Percentiles rank a stretch among this genome's conserved stretches.
Conservation (phyloP, 2,113 vertebrate species). For the Speoplatyrhinus poulsoni region DNA sequence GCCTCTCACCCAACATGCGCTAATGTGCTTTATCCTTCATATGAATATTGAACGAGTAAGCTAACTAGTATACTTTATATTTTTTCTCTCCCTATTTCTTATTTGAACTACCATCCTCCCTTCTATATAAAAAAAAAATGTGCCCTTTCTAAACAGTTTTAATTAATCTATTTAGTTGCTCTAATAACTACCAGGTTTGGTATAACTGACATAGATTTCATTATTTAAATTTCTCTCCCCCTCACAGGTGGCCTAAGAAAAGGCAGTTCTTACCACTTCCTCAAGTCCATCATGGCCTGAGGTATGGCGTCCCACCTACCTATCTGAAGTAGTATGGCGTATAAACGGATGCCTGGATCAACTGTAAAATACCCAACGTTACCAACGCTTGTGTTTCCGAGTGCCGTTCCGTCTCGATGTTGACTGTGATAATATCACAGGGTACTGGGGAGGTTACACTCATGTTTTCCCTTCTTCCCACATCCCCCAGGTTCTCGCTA, state of each 20-base stretch:
- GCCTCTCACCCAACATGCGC: slow-evolving; percentile 32
- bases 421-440: slow-evolving; percentile 44
- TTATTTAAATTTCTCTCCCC: slow-evolving; percentile 17
- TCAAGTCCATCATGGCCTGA: slow-evolving; percentile 68
- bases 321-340: no score
- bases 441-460: slow-evolving; percentile 68
- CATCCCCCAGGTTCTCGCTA: slow-evolving; percentile 65
- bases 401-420: slow-evolving; percentile 37
- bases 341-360: no score
- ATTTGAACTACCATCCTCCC: no score
- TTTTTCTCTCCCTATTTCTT: slow-evolving; percentile 37
- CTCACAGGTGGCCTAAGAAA: slow-evolving; percentile 37
- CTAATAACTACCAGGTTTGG: no score
- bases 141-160: no score
- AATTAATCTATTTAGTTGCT: no score
- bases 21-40: slow-evolving; percentile 16
- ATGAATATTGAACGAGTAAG: slow-evolving; percentile 13
- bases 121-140: no score
- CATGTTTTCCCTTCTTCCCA: slow-evolving; percentile 67
- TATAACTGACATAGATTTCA: no score
- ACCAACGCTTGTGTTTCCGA: slow-evolving; percentile 19
- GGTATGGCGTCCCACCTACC: slow-evolving; percentile 36
- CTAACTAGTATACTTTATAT: slow-evolving; percentile 1
- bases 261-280: slow-evolving; percentile 61
- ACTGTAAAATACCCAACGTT: not conserved